phyloP scores from a whole-genome alignment of 2,797 vertebrate genomes.

The Cirrhinus molitorella region DNA sequence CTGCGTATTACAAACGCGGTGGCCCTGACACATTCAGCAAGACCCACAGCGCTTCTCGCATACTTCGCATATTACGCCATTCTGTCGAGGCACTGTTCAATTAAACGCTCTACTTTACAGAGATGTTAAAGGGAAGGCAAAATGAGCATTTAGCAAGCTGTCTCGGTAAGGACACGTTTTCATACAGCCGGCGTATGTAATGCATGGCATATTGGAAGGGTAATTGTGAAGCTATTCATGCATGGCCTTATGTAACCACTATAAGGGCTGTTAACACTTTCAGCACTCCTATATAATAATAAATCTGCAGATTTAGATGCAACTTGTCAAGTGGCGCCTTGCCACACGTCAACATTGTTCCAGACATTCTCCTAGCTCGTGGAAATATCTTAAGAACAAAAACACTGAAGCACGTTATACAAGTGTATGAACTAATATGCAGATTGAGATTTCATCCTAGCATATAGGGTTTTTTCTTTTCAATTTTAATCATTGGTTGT shows the following conservation, averaged over 20 bases:
- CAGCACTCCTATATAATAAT: slow-evolving; percentile 34
- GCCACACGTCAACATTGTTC: neutral
- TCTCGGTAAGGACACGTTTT: slow-evolving; percentile 45
- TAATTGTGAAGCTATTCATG: slow-evolving; percentile 48
- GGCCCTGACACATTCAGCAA: slow-evolving; percentile 47
- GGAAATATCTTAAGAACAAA: neutral
- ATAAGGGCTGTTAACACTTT: slow-evolving; percentile 35
- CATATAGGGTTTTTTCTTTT: neutral
- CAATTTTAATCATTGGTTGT: no score
- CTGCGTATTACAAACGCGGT: slow-evolving; percentile 62
- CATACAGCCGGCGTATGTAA: slow-evolving; percentile 39
- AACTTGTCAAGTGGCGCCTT: neutral
- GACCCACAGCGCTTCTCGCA: slow-evolving; percentile 20
- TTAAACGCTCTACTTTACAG: slow-evolving; percentile 37
- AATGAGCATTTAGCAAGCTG: slow-evolving; percentile 58
- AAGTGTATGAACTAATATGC: neutral
- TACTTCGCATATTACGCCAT: slow-evolving; percentile 25
- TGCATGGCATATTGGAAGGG: slow-evolving; percentile 31
- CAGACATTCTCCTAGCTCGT: neutral
- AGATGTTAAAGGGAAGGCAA: slow-evolving; percentile 41
- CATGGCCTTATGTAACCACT: slow-evolving; percentile 46
- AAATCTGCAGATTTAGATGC: neutral
- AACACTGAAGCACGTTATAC: neutral
- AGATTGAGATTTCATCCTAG: neutral
- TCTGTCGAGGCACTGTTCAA: slow-evolving; percentile 33